Evolutionary conservation across 2,797 vertebrate species (phyloP), one percentile per base, ranked within the genome.

Genomic region (Amphiprion clarkii): DNA sequence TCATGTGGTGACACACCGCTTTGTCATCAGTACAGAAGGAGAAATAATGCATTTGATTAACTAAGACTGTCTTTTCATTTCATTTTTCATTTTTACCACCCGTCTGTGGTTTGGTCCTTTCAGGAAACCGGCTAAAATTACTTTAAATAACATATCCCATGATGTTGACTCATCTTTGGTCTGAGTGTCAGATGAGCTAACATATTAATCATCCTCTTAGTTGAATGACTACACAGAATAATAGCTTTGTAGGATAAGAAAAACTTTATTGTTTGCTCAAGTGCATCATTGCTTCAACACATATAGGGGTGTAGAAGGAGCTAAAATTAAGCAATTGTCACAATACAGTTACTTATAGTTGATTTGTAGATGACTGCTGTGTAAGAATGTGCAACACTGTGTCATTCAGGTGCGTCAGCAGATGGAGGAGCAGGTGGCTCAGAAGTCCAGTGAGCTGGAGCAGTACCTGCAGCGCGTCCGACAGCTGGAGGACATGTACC

Each of bases 351-450:
- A 74, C 56, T 57, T 52, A 21, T 27, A 33, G 17, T 33, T 61
- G 5, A 62, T 29, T 19, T 51, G 62, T 21, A 49, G 11, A 29
- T 71, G 21, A 31, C 6, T 51, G 19, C 12, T 66, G 16, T 63
- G 31, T 59, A 31, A 31, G 21, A 46, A 2, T 27, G 44, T 68
- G 59, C 9, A 0, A 48, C 12, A 31, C n/a, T n/a, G 8, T 25
- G 21, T 78, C 42, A 33, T 27, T 76, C 84, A 99, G 98, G 96
- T 97, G 56, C 96, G 97, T 75, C 96, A 95, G 87, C 95, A 99
- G 92, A 97, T 99, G 97, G 98, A 99, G 90, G 94, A 97, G 84
- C 94, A 99, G 91, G 95, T 99, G 78, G 97, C 97, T 42, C 97
- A 98, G 91, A 98, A 99, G 88, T 96, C 97, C 33, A 96, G 92